phyloP scores from a whole-genome alignment of 2,888 invertebrate species.

The Apodemia duryi region DNA sequence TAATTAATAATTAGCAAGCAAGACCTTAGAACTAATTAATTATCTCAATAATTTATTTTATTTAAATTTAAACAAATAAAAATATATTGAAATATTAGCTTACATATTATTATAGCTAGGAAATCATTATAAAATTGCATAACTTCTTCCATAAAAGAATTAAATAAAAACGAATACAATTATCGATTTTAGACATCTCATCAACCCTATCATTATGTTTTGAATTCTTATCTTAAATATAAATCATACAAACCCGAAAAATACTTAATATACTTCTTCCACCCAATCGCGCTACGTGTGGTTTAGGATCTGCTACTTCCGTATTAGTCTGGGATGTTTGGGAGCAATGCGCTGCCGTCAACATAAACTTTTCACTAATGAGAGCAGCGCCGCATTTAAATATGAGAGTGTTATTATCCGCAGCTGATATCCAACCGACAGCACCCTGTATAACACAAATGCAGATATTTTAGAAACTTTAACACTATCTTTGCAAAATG shows the following conservation, averaged over 20 bases:
- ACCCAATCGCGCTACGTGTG: conserved; percentile 49
- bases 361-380: conserved; percentile 79
- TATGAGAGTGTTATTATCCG: conserved; percentile 38
- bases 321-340: conserved; percentile 38
- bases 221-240: too few species aligned
- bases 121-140: too few species aligned
- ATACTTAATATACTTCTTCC: conserved; percentile 26
- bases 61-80: too few species aligned
- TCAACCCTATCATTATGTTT: too few species aligned
- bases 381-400: conserved; percentile 82
- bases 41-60: too few species aligned
- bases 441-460: conserved; percentile 40
- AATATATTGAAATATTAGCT: too few species aligned
- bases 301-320: conserved; percentile 39
- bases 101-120: too few species aligned
- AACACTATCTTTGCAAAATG: too few species aligned
- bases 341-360: conserved; percentile 84
- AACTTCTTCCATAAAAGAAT: too few species aligned
- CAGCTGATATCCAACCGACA: conserved; percentile 46
- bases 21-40: not conserved
- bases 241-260: too few species aligned
- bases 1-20: not conserved
- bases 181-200: too few species aligned
- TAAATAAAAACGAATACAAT: too few species aligned
- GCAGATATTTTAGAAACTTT: not conserved